phyloP scores from a whole-genome alignment of 92 coral and sea anemone genomes.

The Metridium senile region DNA sequence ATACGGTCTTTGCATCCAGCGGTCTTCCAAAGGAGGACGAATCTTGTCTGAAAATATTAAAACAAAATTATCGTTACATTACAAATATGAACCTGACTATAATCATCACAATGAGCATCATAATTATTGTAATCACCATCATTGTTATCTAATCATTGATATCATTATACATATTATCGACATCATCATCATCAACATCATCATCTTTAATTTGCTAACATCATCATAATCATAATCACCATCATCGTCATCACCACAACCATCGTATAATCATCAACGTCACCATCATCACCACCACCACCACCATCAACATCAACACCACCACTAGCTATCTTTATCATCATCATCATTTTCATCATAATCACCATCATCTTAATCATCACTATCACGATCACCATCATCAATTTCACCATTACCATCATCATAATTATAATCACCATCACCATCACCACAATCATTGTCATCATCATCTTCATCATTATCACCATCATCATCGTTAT shows the following conservation, averaged over 20 bases:
- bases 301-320: neutral
- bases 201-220: neutral
- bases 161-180: neutral
- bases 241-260: neutral
- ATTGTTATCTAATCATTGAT: neutral
- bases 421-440: neutral
- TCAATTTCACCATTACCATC: neutral
- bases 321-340: neutral
- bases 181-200: neutral
- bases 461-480: no score
- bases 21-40: conserved; percentile 69
- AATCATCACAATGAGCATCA: neutral
- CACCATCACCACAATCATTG: no score
- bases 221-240: neutral
- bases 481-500: no score
- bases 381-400: neutral
- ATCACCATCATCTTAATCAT: neutral
- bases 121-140: neutral
- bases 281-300: no score
- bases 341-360: neutral
- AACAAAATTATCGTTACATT: neutral
- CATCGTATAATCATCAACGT: no score
- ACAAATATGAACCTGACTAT: neutral
- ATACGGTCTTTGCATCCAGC: conserved; percentile 77
- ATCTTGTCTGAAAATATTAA: conserved; percentile 19